These are phyloP conservation scores for Channa maculata DNA, from an alignment of 2,113 vertebrate species.

Conservation along the genomic window DNA sequence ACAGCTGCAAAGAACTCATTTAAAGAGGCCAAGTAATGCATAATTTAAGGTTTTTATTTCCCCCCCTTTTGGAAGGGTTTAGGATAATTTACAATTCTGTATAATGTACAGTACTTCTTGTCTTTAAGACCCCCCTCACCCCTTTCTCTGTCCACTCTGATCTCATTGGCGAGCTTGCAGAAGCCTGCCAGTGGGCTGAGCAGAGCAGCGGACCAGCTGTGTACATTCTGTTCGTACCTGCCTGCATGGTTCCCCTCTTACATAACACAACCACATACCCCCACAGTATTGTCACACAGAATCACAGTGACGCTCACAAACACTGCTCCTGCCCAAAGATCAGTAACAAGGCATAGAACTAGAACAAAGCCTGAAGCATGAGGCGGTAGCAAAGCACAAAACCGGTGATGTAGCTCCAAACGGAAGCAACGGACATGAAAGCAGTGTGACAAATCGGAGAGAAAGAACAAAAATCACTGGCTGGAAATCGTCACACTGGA, in stretches of 20 bases:
- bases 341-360: conserved; percentile 4
- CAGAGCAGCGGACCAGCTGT: too few species aligned
- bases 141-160: too few species aligned
- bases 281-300: neutral
- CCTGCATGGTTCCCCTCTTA: conserved; percentile 17
- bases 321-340: conserved; percentile 10
- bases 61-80: too few species aligned
- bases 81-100: too few species aligned
- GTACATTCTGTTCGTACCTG: neutral
- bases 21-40: too few species aligned
- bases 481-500: conserved; percentile 46
- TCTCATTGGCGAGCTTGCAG: too few species aligned
- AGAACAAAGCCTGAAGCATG: conserved; percentile 9
- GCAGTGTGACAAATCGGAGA: conserved; percentile 52
- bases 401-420: neutral
- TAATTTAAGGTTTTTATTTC: too few species aligned
- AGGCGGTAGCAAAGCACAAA: conserved; percentile 17
- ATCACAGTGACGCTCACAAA: conserved; percentile 8
- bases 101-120: too few species aligned
- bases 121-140: too few species aligned
- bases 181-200: too few species aligned
- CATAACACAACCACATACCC: neutral
- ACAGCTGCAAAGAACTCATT: too few species aligned
- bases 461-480: conserved; percentile 6
- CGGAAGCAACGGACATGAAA: conserved; percentile 29